Evolutionary conservation across 2,113 vertebrate genomes (phyloP).

Genomic region (Pluvialis apricaria): DNA sequence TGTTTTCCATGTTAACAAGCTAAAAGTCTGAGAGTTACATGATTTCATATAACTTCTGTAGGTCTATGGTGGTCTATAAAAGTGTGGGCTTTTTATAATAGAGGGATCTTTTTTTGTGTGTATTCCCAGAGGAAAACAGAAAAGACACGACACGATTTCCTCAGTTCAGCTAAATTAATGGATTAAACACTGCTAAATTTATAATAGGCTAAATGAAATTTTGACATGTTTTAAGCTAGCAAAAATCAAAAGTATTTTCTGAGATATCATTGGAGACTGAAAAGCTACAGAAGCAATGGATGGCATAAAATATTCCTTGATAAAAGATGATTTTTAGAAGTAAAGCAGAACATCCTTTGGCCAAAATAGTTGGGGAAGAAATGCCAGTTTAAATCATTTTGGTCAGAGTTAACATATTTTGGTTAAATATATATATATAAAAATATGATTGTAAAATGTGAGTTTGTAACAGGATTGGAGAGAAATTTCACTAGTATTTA

Average conservation of each 20-base stretch:
- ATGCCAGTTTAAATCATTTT: not conserved
- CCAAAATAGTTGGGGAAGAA: not conserved
- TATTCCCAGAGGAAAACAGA: not conserved
- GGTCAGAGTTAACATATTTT: not conserved
- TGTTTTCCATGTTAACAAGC: not conserved
- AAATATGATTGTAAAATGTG: not conserved
- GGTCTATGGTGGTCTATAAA: not conserved
- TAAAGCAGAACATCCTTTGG: not conserved
- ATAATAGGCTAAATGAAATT: not conserved
- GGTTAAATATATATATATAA: not conserved
- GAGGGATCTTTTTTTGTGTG: not conserved
- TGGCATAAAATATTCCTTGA: not conserved
- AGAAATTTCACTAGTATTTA: not conserved
- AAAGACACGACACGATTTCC: not conserved
- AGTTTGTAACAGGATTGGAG: not conserved
- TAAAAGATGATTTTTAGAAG: not conserved
- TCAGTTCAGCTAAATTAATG: not conserved
- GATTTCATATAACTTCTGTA: not conserved
- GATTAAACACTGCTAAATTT: not conserved
- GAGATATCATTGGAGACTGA: not conserved
- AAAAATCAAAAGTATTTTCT: not conserved
- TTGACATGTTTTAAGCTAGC: not conserved
- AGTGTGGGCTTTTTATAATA: not conserved
- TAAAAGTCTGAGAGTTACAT: not conserved
- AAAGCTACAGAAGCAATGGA: not conserved